These are phyloP conservation scores for Salminus brasiliensis DNA, from an alignment of 2,113 vertebrate species.

Conservation along the genomic window DNA sequence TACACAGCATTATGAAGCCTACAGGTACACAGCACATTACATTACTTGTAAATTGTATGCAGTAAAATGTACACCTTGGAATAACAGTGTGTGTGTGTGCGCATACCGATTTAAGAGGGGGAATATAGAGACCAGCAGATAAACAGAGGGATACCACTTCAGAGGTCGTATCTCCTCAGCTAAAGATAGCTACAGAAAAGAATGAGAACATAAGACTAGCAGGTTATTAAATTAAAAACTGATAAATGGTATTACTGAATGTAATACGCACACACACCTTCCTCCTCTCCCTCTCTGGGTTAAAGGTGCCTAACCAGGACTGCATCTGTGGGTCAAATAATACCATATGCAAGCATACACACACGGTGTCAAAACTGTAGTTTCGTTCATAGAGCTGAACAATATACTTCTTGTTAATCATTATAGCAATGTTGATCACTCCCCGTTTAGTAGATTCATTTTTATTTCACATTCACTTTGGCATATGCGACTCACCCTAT, in stretches of 20 bases:
- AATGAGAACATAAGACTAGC: neutral
- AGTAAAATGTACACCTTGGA: constrained; percentile 41
- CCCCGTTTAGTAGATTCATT: neutral
- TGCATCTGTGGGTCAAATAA: constrained; percentile 42
- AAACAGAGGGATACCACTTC: constrained; percentile 79
- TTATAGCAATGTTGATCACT: neutral
- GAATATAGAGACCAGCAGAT: constrained; percentile 81
- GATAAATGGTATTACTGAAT: no score
- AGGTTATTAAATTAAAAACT: neutral
- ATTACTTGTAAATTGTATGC: no score
- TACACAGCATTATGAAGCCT: constrained; percentile 52
- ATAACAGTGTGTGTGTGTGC: constrained; percentile 31
- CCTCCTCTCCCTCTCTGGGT: constrained; percentile 48
- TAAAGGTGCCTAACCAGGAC: constrained; percentile 55
- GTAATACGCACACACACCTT: constrained; percentile 42
- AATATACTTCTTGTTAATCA: no score
- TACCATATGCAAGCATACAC: no score
- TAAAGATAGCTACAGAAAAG: constrained; percentile 75
- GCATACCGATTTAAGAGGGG: constrained; percentile 83
- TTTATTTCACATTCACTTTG: neutral
- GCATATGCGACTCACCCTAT: constrained; percentile 69
- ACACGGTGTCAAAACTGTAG: no score
- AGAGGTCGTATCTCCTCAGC: constrained; percentile 77
- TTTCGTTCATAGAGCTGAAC: no score
- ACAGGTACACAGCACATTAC: neutral